A percentile compares a stretch with the other conserved stretches of the same genome.
Conservation (phyloP, 2,797 vertebrate genomes). For the Hoplostethus mediterraneus region DNA sequence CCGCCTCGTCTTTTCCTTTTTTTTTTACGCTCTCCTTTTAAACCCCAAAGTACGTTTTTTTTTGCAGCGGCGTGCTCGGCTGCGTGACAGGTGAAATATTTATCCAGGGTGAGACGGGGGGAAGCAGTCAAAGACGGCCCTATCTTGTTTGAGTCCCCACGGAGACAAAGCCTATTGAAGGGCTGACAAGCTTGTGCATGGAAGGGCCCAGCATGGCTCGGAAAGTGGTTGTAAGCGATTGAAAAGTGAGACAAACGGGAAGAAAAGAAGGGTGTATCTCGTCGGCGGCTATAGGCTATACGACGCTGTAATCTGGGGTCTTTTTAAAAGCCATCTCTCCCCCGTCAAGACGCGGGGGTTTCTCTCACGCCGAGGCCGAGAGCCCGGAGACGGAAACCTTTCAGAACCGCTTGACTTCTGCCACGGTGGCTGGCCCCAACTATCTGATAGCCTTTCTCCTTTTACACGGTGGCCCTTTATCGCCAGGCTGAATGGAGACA, state of each 20-base stretch:
- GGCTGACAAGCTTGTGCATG: slow-evolving; percentile 75
- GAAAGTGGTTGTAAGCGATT: slow-evolving; percentile 65
- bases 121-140: slow-evolving; percentile 56
- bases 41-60: slow-evolving; percentile 31
- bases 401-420: slow-evolving; percentile 65
- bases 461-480: slow-evolving; percentile 77
- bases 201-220: slow-evolving; percentile 67
- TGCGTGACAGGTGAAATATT: slow-evolving; percentile 72
- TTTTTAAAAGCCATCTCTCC: slow-evolving; percentile 77
- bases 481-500: slow-evolving; percentile 58
- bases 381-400: slow-evolving; percentile 58
- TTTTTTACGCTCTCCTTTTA: slow-evolving; percentile 32
- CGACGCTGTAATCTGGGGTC: slow-evolving; percentile 76
- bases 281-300: slow-evolving; percentile 40
- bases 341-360: slow-evolving; percentile 59
- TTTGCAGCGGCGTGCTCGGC: slow-evolving; percentile 16
- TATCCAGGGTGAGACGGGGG: slow-evolving; percentile 48
- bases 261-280: slow-evolving; percentile 74
- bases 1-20: neutral
- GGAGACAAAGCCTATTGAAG: slow-evolving; percentile 78
- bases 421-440: slow-evolving; percentile 71
- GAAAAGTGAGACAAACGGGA: slow-evolving; percentile 75
- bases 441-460: slow-evolving; percentile 83
- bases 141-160: slow-evolving; percentile 60
- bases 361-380: slow-evolving; percentile 68